phyloP scores from a whole-genome alignment of 2,797 vertebrate genomes.

The Esox masquinongy region DNA sequence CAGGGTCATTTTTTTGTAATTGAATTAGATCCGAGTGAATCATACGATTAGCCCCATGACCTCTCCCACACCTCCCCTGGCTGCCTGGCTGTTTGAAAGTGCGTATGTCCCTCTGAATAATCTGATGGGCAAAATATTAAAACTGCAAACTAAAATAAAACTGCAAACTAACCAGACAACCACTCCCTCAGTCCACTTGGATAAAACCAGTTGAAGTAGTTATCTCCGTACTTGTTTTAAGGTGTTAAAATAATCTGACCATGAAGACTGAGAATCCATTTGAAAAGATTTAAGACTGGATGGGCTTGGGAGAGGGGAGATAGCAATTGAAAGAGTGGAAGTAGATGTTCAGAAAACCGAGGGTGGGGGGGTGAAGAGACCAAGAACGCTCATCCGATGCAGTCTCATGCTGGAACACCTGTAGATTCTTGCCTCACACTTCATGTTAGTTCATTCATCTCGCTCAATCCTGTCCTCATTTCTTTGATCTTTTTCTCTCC shows the following conservation, averaged over 20 bases:
- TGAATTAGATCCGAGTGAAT: conserved; percentile 65
- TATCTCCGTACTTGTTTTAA: neutral
- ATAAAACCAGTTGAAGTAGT: neutral
- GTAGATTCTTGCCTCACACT: too few species aligned
- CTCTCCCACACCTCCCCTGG: conserved; percentile 13
- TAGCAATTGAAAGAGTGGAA: conserved; percentile 4
- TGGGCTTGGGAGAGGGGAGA: neutral
- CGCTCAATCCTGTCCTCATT: too few species aligned
- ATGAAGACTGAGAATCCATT: conserved; percentile 40
- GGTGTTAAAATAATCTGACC: conserved; percentile 28
- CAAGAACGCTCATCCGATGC: too few species aligned
- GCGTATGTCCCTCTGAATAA: neutral
- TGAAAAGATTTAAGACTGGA: conserved; percentile 9
- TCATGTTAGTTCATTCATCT: too few species aligned
- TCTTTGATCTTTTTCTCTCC: too few species aligned
- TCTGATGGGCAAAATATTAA: neutral
- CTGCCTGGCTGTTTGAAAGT: conserved; percentile 1
- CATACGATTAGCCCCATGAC: conserved; percentile 49
- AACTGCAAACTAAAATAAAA: too few species aligned
- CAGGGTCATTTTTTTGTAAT: conserved; percentile 42
- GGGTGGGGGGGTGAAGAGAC: neutral
- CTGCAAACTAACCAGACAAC: neutral
- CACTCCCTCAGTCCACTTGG: neutral
- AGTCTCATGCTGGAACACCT: too few species aligned
- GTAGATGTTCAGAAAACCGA: too few species aligned